A percentile compares a stretch with the other conserved stretches of the same genome.
Conservation (phyloP, 2,888 invertebrate species). For the Orthosia gothica region DNA sequence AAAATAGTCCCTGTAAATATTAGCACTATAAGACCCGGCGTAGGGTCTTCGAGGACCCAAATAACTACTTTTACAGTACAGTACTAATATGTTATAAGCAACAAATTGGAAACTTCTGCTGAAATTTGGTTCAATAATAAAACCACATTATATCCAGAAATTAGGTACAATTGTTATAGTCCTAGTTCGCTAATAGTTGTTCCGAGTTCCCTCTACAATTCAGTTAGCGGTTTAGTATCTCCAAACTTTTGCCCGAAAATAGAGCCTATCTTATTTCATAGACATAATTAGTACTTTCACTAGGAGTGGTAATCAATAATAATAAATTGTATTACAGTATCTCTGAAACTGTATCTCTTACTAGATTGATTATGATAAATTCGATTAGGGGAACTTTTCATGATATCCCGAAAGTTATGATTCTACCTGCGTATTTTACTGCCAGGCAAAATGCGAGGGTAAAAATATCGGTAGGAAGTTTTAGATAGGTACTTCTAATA, state of each 20-base stretch:
- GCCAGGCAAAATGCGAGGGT: constrained; percentile 10
- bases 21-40: background rate
- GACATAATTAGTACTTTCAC: constrained; percentile 25
- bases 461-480: constrained; percentile 26
- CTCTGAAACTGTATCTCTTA: constrained; percentile 29
- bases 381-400: constrained; percentile 36
- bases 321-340: constrained; percentile 39
- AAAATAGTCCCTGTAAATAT: too few relatives aligned
- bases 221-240: constrained; percentile 27
- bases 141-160: constrained; percentile 42
- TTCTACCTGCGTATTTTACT: constrained; percentile 28
- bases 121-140: constrained; percentile 21
- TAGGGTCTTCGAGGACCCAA: background rate
- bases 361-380: constrained; percentile 56
- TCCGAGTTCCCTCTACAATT: constrained; percentile 35
- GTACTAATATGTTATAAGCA: constrained; percentile 3
- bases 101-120: constrained; percentile 23
- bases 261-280: constrained; percentile 38
- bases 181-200: constrained; percentile 31
- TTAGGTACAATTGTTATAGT: constrained; percentile 42
- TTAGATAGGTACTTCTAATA: constrained; percentile 21
- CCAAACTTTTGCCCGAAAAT: constrained; percentile 41
- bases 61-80: background rate
- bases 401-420: constrained; percentile 40
- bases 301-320: constrained; percentile 45